Conservation (phyloP, 1,140 invertebrate genomes). For the Parasteatoda tepidariorum region DNA sequence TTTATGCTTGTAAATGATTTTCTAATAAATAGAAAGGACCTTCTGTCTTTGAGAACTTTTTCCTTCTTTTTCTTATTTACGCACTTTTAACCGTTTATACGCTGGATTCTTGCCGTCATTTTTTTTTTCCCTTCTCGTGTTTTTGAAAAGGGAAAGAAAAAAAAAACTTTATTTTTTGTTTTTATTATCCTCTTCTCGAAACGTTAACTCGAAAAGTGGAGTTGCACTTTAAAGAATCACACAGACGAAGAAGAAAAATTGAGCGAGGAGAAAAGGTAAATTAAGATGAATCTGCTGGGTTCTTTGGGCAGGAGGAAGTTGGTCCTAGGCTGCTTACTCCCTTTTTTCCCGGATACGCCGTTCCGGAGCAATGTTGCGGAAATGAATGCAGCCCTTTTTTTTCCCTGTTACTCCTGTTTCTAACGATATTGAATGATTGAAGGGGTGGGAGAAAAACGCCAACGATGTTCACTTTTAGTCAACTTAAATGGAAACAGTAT, state of each 20-base stretch:
- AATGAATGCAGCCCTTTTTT: conserved; percentile 34
- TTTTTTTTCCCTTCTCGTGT: neutral
- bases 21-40: conserved; percentile 57
- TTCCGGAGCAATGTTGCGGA: conserved; percentile 35
- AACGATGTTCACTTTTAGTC: neutral
- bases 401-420: neutral
- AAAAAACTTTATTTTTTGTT: too few relatives aligned
- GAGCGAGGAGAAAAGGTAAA: conserved; percentile 8
- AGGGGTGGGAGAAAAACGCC: neutral
- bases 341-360: conserved; percentile 28
- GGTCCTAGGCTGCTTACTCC: neutral
- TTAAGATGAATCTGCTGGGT: conserved; percentile 47
- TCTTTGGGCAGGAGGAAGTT: conserved; percentile 22
- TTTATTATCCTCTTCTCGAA: neutral
- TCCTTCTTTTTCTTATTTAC: neutral
- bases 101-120: neutral
- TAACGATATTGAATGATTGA: too few relatives aligned
- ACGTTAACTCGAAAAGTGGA: conserved; percentile 43
- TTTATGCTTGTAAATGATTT: conserved; percentile 60
- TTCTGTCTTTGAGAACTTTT: conserved; percentile 38
- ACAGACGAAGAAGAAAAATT: neutral
- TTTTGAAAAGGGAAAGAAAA: neutral
- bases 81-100: too few relatives aligned
- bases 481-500: neutral
- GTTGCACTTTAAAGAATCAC: conserved; percentile 35